Base-by-base conservation (phyloP, 2,797 vertebrate genomes). In the Lagodon rhomboides region DNA sequence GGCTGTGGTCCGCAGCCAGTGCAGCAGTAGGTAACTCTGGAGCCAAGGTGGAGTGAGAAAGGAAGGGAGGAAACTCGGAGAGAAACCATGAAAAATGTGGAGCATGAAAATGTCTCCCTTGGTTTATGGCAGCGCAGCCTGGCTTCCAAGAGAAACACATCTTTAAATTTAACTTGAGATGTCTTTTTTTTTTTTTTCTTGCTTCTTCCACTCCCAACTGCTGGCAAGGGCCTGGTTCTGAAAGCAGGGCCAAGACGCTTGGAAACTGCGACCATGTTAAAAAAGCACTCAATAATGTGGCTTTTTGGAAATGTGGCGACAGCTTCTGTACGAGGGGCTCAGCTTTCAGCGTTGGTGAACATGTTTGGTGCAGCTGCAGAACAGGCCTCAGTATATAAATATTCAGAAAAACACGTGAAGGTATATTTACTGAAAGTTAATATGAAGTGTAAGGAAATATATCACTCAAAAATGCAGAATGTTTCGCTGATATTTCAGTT, bases 51-150 rank as follows among this genome's bases (percentile, higher is more conserved):
- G 94, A 94, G 94, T 84, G 92, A 92, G 93, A 95, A 92, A 95
- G 95, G 95, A 96, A 96, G 95, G 96, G 95, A 95, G 96, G 94
- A 93, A 95, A 96, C 95, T 94, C 93, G 5, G 87, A 94, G 94
- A 93, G 86, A 96, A 96, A 96, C 95, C 96, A 96, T 95, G 95
- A 96, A 96, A 96, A 96, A 96, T 96, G 95, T 94, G 55, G 95
- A 95, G 95, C 95, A 96, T 96, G 95, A 96, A 96, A 96, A 96
- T 95, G 95, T 96, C 96, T 96, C 95, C 94, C 93, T 95, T 95
- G 95, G 95, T 96, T 96, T 96, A 96, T 96, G 87, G 95, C 94
- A 92, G 91, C 43, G 69, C 91, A 83, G 94, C 89, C 74, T 18
- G 56, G 87, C 92, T 87, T 96, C 96, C 96, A 96, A 96, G 92